These are phyloP conservation scores for Nymphicus hollandicus DNA, from an alignment of 2,113 vertebrate species.

Conservation along the genomic window DNA sequence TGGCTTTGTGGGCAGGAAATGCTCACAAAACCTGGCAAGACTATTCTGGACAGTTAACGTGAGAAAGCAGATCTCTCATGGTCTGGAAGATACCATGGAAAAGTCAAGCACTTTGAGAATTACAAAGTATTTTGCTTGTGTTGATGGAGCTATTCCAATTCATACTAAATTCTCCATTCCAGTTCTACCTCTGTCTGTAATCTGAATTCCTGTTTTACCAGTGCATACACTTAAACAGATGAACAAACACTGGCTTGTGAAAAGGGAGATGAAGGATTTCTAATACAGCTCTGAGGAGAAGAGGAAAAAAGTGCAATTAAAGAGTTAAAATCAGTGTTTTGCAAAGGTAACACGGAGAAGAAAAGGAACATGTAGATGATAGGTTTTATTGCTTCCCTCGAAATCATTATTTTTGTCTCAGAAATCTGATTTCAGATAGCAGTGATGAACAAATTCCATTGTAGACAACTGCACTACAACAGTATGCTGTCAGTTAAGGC, in stretches of 20 bases:
- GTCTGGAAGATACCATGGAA: not conserved
- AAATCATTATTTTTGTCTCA: not conserved
- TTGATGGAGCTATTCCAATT: not conserved
- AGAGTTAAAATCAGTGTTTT: not conserved
- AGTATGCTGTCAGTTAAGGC: not conserved
- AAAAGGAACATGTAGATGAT: not conserved
- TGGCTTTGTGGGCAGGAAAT: not conserved
- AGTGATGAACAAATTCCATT: not conserved
- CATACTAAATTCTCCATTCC: not conserved
- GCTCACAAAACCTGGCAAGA: not conserved
- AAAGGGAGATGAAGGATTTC: not conserved
- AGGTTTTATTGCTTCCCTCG: not conserved
- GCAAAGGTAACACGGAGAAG: not conserved
- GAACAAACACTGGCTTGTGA: not conserved
- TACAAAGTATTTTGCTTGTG: not conserved
- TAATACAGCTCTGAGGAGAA: not conserved
- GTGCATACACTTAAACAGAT: not conserved
- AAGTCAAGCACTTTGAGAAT: not conserved
- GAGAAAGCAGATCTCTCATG: not conserved
- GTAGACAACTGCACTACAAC: not conserved
- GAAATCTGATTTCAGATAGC: not conserved
- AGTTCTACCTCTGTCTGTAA: not conserved
- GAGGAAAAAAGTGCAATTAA: not conserved
- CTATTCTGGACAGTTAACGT: not conserved
- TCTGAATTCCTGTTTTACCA: not conserved